Percentiles rank a stretch among this genome's conserved stretches.
These are phyloP conservation scores for Amphimedon queenslandica DNA, from an alignment of 37 sponge, comb jelly and placozoan genomes.

Conservation along the genomic window DNA sequence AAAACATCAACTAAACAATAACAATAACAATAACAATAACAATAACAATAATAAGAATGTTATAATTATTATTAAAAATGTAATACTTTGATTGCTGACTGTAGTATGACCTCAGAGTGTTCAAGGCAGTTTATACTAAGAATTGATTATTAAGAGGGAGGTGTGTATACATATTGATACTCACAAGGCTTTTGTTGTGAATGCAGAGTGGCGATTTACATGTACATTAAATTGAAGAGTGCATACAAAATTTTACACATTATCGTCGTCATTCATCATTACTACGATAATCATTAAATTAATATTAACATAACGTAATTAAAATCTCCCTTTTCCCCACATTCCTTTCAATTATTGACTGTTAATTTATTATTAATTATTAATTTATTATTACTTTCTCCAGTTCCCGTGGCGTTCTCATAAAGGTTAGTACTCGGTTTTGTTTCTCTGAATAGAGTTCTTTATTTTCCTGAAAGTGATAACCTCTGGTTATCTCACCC, in stretches of 20 bases:
- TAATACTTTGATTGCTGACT: no score
- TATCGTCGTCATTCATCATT: no score
- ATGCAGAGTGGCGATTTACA: background rate
- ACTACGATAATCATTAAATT: background rate
- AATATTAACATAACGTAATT: background rate
- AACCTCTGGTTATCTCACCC: conserved; percentile 67
- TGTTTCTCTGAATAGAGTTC: conserved; percentile 63
- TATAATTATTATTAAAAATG: no score
- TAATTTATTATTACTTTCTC: conserved; percentile 58
- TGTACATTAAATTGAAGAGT: background rate
- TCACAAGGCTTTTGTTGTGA: no score
- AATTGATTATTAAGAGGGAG: no score
- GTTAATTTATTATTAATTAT: background rate
- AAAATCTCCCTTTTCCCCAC: background rate
- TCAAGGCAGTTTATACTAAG: no score
- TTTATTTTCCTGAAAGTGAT: conserved; percentile 56
- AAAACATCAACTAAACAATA: conserved; percentile 81
- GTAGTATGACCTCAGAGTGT: no score
- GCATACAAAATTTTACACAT: no score
- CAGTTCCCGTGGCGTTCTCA: conserved; percentile 79
- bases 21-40: no score
- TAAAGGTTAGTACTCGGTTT: conserved; percentile 61
- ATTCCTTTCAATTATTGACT: background rate
- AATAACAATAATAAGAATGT: no score
- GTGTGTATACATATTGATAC: no score